phyloP scores from a whole-genome alignment of 2,888 invertebrate genomes.

The Argynnis bischoffii region DNA sequence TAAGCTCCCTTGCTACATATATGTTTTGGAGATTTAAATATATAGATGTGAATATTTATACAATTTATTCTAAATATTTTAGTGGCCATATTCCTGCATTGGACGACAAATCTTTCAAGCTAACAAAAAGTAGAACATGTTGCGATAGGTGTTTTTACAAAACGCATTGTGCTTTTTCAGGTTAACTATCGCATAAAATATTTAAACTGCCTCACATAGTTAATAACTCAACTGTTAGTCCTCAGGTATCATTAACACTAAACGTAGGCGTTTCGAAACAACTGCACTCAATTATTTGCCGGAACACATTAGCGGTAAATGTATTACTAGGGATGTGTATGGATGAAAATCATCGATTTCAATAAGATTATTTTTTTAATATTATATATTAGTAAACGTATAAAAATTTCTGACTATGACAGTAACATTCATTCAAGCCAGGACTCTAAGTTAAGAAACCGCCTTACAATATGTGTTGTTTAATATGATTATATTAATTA shows the following conservation, averaged over 20 bases:
- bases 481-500: too few relatives aligned
- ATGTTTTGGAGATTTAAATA: too few relatives aligned
- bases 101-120: conserved; percentile 11
- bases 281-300: conserved; percentile 46
- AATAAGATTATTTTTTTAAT: too few relatives aligned
- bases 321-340: conserved; percentile 26
- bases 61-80: too few relatives aligned
- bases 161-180: conserved; percentile 7
- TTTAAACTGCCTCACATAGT: conserved; percentile 21
- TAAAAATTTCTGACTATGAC: too few relatives aligned
- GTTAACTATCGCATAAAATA: conserved; percentile 6
- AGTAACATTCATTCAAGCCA: too few relatives aligned
- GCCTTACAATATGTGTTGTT: too few relatives aligned
- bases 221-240: conserved; percentile 23
- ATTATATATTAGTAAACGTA: too few relatives aligned
- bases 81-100: not conserved
- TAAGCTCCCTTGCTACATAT: too few relatives aligned
- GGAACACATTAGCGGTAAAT: conserved; percentile 40
- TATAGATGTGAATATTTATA: too few relatives aligned
- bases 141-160: not conserved
- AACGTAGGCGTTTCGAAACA: conserved; percentile 43
- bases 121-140: not conserved
- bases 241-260: conserved; percentile 41
- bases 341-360: not conserved
- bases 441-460: too few relatives aligned